Base-by-base conservation (phyloP, 2,888 invertebrate genomes). In the Xylota segnis region DNA sequence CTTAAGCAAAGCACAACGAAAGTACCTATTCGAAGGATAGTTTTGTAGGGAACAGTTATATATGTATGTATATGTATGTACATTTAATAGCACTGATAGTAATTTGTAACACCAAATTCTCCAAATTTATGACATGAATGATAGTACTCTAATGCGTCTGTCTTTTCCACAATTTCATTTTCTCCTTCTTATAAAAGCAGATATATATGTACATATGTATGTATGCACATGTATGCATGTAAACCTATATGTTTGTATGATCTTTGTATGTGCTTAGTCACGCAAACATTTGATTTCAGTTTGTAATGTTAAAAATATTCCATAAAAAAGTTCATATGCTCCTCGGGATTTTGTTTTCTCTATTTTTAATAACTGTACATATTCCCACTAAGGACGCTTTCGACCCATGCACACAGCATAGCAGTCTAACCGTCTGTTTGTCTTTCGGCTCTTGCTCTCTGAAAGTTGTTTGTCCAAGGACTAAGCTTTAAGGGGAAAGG, bases 401-500 rank as follows among this genome's bases (percentile, higher is more conserved):
- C 65, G 50, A 27, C 16, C 58, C 40, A 29, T 66, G 43, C 61
- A 81, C 66, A 81, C 66, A 81, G 66, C 59, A 72, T 54, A 70
- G 58, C 56, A 66, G 65, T 72, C 68, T 74, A 68, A 74, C 81
- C 74, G 74, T 68, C 43, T 81, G 81, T 81, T 81, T 81, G 72
- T 66, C 58, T 81, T 81, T 74, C 79, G 79, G 79, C 66, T 81
- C 74, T 81, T 81, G 72, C 79, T 66, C 74, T 81, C 66, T 68
- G 37, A 74, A 59, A 74, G 74, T 66, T 81, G 74, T 81, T 81
- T 81, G 74, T 61, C 43, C 66, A 74, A 68, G 16, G 52, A 74
- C 66, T 63, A 63, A 74, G 61, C 74, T 74, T 59, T 14, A 14
- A 12, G 58, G 52, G 50, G 66, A 45, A 58, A 58, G 78, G 65